Evolutionary conservation across 92 coral and sea anemone species (phyloP).

Genomic region (Porites cylindrica): DNA sequence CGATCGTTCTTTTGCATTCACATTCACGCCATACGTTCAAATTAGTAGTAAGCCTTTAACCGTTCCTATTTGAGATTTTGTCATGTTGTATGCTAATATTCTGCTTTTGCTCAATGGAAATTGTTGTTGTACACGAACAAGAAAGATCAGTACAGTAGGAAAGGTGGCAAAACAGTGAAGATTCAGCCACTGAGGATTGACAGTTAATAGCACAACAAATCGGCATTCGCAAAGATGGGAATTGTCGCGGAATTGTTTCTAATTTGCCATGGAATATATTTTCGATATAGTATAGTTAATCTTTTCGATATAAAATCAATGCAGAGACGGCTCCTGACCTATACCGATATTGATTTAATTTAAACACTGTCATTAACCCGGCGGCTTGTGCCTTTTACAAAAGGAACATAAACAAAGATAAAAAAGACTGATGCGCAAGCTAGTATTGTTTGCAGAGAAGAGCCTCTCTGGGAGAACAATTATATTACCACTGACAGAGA

Average conservation of each 20-base stretch:
- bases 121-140: background rate
- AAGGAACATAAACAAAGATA: constrained; percentile 3
- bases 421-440: background rate
- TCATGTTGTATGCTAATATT: constrained; percentile 20
- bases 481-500: too few species aligned
- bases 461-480: too few species aligned
- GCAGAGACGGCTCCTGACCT: too few species aligned
- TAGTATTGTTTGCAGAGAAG: too few species aligned
- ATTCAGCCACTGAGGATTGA: constrained; percentile 3
- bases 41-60: too few species aligned
- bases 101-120: background rate
- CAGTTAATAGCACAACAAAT: background rate
- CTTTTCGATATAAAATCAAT: background rate
- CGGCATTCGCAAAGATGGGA: background rate
- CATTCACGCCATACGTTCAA: too few species aligned
- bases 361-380: constrained; percentile 18
- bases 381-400: constrained; percentile 6
- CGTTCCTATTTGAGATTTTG: background rate
- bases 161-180: constrained; percentile 11
- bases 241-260: background rate
- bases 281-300: background rate
- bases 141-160: background rate
- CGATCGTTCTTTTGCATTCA: too few species aligned
- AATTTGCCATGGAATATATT: background rate
- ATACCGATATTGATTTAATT: too few species aligned